Evolutionary conservation across 2,888 invertebrate genomes (phyloP), one percentile per base, ranked within the genome.

Genomic region (Chrysolina oricalcia): DNA sequence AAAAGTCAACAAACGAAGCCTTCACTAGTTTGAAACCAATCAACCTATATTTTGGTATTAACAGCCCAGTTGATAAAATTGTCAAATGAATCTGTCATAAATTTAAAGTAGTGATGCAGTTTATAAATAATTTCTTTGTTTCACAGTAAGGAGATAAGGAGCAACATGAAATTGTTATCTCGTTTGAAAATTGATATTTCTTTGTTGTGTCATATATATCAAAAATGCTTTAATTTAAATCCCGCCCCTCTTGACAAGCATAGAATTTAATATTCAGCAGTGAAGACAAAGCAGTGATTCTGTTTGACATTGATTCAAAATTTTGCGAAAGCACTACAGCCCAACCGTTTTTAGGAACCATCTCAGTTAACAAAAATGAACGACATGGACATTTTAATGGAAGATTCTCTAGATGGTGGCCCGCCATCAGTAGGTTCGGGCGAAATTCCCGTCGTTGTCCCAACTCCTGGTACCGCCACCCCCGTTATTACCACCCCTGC

Each of bases 351-450:
- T 50, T 68, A 92, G 83, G 89, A 89, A 79, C 81, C 87, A 23
- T 91, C 91, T 0, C 91, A 92, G 86, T 90, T 92, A 83, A 91
- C 91, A 70, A 92, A 92, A 84, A 90, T 92, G 83, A 91, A 90
- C 73, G 92, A 92, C 76, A 91, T 92, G 77, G 92, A 92, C 83
- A 91, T 92, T 87, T 87, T 93, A 77, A 90, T 94, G 84, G 96
- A 96, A 85, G 96, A 96, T 86, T 96, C 96, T 0, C 89, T 95
- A 83, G 96, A 96, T 86, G 94, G 93, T 76, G 92, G 95, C 87
- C 92, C 96, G 86, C 92, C 96, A 86, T 96, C 96, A 0, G 93
- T 96, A 15, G 95, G 94, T 65, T 96, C 96, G 4, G 94, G 94
- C n/a, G 93, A 94, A 53, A 92, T 93, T 0, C 92, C 93, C 6